These are phyloP conservation scores for Miniopterus natalensis DNA, from an alignment of 2,113 vertebrate species.

Conservation along the genomic window DNA sequence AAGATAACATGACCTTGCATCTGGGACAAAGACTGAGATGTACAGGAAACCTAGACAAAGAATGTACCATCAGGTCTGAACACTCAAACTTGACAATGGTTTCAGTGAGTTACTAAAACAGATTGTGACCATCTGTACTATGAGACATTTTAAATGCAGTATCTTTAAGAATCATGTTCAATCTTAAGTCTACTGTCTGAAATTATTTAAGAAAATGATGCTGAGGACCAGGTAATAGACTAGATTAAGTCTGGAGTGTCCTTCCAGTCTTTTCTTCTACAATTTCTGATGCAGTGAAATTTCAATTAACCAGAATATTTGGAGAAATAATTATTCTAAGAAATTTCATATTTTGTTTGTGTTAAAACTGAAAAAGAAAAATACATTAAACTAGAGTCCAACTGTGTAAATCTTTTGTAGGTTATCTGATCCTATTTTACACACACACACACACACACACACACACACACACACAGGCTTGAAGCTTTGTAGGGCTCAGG, in stretches of 20 bases:
- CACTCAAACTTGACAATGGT: background rate
- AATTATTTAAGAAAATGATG: constrained; percentile 7
- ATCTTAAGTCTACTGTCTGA: background rate
- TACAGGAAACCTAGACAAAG: background rate
- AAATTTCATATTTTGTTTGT: background rate
- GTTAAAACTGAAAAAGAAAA: background rate
- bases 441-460: no score
- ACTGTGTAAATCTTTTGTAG: background rate
- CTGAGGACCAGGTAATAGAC: background rate
- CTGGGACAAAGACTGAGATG: background rate
- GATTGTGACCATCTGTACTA: background rate
- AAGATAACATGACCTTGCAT: background rate
- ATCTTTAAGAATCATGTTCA: background rate
- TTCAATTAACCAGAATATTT: background rate
- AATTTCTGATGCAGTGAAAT: background rate
- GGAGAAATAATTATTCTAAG: background rate
- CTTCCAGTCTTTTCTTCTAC: background rate
- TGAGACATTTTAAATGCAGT: background rate
- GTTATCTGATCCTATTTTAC: background rate
- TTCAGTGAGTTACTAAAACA: background rate
- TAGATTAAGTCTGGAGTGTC: background rate
- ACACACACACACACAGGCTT: no score
- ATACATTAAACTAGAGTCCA: background rate
- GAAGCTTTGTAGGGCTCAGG: background rate
- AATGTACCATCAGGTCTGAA: background rate